These are phyloP conservation scores for Chorisops tibialis DNA, from an alignment of 2,888 invertebrate species.

Conservation along the genomic window DNA sequence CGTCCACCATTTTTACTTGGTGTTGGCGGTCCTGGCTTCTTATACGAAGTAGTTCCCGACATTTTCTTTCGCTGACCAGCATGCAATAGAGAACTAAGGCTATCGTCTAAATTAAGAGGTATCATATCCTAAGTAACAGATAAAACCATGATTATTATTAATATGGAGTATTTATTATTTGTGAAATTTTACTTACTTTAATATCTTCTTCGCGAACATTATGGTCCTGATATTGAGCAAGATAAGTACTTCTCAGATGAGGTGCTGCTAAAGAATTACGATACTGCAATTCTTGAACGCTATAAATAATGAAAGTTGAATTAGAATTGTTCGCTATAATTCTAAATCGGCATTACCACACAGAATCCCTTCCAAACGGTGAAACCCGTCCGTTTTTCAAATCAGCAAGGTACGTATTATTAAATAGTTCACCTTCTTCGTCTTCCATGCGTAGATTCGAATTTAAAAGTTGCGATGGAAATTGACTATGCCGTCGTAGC, in stretches of 20 bases:
- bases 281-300: slow-evolving; percentile 68
- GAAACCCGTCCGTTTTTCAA: slow-evolving; percentile 58
- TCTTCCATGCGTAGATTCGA: slow-evolving; percentile 71
- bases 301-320: slow-evolving; percentile 30
- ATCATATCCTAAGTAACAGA: slow-evolving; percentile 40
- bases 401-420: slow-evolving; percentile 72
- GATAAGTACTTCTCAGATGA: slow-evolving; percentile 80
- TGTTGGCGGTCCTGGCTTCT: slow-evolving; percentile 82
- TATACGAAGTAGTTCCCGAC: slow-evolving; percentile 70
- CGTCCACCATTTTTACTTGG: slow-evolving; percentile 80
- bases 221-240: slow-evolving; percentile 70
- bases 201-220: slow-evolving; percentile 63
- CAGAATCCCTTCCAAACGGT: slow-evolving; percentile 41
- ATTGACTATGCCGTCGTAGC: slow-evolving; percentile 6
- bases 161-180: no score
- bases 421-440: slow-evolving; percentile 81
- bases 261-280: slow-evolving; percentile 81
- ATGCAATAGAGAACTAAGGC: slow-evolving; percentile 50
- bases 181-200: slow-evolving; percentile 56
- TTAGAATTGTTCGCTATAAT: no score
- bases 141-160: neutral
- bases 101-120: slow-evolving; percentile 44
- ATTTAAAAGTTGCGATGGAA: slow-evolving; percentile 37
- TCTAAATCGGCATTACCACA: no score
- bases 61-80: slow-evolving; percentile 52